These are phyloP conservation scores for Synanthedon myopaeformis DNA, from an alignment of 2,888 invertebrate species.

Conservation along the genomic window DNA sequence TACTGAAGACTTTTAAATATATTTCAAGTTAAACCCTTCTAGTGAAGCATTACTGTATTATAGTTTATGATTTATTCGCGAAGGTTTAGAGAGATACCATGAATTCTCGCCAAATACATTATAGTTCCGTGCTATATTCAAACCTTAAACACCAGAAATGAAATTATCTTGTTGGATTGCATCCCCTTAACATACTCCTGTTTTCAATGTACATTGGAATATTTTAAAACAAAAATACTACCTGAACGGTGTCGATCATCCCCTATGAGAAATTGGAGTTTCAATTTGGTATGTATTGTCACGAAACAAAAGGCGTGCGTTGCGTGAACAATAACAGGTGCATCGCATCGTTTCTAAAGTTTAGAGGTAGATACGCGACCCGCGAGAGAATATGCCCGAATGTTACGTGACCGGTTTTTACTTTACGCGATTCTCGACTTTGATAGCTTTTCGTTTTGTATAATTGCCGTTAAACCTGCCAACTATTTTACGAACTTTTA, in stretches of 20 bases:
- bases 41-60: no score
- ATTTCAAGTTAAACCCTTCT: no score
- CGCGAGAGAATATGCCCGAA: conserved; percentile 16
- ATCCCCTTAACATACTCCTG: no score
- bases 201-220: no score
- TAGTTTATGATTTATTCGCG: no score
- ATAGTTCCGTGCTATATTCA: no score
- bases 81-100: no score
- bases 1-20: no score
- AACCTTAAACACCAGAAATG: no score
- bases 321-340: conserved; percentile 65
- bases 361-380: conserved; percentile 18
- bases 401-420: conserved; percentile 55
- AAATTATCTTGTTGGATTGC: no score
- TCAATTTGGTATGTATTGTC: conserved; percentile 65
- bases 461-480: conserved; percentile 57
- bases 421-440: conserved; percentile 52
- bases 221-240: neutral
- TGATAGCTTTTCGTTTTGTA: conserved; percentile 53
- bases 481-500: conserved; percentile 53
- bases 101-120: no score
- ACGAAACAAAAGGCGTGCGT: conserved; percentile 56
- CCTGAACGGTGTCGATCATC: neutral
- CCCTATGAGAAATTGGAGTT: conserved; percentile 57
- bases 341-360: conserved; percentile 56